Conservation (phyloP, 2,888 invertebrate genomes). For the Dorcus hopei region DNA sequence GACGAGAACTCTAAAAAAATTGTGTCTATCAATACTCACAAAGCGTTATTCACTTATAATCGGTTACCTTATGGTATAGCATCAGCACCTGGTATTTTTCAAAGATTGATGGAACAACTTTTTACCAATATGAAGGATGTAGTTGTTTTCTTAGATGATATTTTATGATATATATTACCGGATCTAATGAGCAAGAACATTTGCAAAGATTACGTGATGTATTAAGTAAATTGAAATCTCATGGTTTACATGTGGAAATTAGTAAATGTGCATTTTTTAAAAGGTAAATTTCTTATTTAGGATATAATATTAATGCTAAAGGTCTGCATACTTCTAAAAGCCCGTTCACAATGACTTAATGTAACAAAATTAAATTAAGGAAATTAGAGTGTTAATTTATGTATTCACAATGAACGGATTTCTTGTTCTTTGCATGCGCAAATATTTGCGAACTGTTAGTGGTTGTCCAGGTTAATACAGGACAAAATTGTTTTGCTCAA, state of each 20-base stretch:
- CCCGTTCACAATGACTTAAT: too few relatives aligned
- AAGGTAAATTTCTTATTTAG: conserved; percentile 3
- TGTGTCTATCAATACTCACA: too few relatives aligned
- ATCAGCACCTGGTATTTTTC: too few relatives aligned
- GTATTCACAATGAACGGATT: too few relatives aligned
- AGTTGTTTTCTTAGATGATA: conserved; percentile 9
- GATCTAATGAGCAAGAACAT: neutral
- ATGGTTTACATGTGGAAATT: conserved; percentile 16
- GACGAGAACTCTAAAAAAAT: neutral
- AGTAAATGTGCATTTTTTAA: neutral
- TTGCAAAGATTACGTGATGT: conserved; percentile 7
- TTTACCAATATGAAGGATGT: conserved; percentile 11
- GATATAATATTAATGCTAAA: neutral
- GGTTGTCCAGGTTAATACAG: too few relatives aligned
- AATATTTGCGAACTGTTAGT: too few relatives aligned
- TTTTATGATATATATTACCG: conserved; percentile 18
- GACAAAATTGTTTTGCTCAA: too few relatives aligned
- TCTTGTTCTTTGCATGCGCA: too few relatives aligned
- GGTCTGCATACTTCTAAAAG: neutral
- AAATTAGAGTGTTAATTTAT: too few relatives aligned
- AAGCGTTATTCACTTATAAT: too few relatives aligned
- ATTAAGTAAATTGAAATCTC: conserved; percentile 15
- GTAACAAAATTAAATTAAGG: too few relatives aligned
- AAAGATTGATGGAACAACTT: conserved; percentile 17
- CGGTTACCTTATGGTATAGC: too few relatives aligned